Evolutionary conservation across 2,888 invertebrate species (phyloP), one percentile per base, ranked within the genome.

Genomic region (Cataglyphis livida): DNA sequence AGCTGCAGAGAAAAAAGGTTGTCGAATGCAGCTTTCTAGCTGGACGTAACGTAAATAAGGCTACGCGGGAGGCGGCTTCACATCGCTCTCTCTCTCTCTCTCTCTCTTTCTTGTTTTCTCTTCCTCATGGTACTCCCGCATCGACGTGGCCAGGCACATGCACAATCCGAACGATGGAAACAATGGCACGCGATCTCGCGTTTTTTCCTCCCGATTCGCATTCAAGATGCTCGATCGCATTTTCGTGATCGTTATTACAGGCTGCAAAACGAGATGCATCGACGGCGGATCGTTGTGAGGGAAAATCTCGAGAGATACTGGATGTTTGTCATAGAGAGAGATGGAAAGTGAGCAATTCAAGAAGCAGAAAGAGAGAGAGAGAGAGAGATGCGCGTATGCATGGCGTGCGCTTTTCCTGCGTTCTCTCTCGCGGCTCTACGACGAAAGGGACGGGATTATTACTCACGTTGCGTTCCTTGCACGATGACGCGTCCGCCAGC

Each of bases 21-120:
- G 18, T 64, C 64, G 38, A 90, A 91, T 87, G 83, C 76, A 84
- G 86, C 92, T 92, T 92, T 92, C 92, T 91, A 51, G 28, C 51
- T 21, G 44, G 1, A 68, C 59, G 70, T 78, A 66, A 85, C 75
- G 81, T 89, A 85, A 89, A 88, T 88, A 84, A 21, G 59, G 70
- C 51, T 68, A 21, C 57, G 66, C 25, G 65, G 64, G 59, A 65
- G 68, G 41, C 44, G 35, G 32, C 38, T 66, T 66, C 44, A 21
- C 35, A 7, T 62, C 18, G 51, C 35, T 57, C 65, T 51, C 59
- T 76, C 41, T 35, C 75, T 12, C 51, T 44, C 32, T 32, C 51
- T 68, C 32, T 38, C 54, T 28, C 59, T 73, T 9, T 35, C 9
- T n/a, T n/a, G 51, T n/a, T 10, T 2, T 25, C 5, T 59, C 66